A percentile compares a stretch with the other conserved stretches of the same genome.
These are phyloP conservation scores for Sula dactylatra DNA, from an alignment of 2,113 vertebrate species.

Conservation along the genomic window DNA sequence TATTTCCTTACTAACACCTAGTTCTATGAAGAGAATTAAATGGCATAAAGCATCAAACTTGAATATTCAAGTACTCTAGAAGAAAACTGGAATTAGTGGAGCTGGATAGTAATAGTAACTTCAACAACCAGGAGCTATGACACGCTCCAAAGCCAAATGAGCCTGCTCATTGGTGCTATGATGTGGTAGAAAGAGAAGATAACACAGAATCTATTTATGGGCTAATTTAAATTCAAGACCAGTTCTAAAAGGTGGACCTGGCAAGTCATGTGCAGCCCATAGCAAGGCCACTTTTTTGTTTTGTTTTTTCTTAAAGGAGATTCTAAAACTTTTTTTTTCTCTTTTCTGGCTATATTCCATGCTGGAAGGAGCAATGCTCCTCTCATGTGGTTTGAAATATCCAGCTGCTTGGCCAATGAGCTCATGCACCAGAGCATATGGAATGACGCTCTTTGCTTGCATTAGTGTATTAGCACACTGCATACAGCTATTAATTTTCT, in stretches of 20 bases:
- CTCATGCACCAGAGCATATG: neutral
- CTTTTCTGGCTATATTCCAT: neutral
- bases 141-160: neutral
- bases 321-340: neutral
- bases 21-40: neutral
- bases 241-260: neutral
- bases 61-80: neutral
- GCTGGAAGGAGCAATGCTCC: neutral
- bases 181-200: neutral
- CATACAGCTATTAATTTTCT: neutral
- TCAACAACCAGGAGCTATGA: neutral
- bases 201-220: neutral
- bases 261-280: neutral
- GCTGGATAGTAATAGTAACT: neutral
- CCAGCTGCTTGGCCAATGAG: slow-evolving; percentile 6
- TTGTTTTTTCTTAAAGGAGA: neutral
- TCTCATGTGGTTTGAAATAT: slow-evolving; percentile 37
- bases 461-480: neutral
- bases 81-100: neutral
- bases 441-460: slow-evolving; percentile 5
- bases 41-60: neutral
- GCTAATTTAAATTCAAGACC: neutral
- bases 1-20: neutral
- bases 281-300: neutral
- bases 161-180: neutral